Evolutionary conservation across 2,113 vertebrate species (phyloP).

Genomic region (Arizona elegans): DNA sequence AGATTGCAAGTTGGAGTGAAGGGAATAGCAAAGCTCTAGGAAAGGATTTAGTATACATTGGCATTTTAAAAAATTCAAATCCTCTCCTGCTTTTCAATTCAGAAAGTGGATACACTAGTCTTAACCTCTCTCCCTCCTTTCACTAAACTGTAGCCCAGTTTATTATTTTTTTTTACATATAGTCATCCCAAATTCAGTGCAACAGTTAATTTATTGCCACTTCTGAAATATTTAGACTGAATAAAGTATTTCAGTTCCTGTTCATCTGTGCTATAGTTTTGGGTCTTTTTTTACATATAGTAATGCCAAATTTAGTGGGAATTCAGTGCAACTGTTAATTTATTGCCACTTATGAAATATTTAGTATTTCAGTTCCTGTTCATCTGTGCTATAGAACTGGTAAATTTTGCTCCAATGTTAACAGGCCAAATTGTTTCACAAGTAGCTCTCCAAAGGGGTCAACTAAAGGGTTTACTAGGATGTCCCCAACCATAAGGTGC

Average conservation of each 20-base stretch:
- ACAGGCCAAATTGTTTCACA: background rate
- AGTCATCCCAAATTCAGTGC: background rate
- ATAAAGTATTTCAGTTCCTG: background rate
- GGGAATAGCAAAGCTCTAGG: background rate
- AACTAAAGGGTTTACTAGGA: background rate
- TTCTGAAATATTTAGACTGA: background rate
- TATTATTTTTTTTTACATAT: background rate
- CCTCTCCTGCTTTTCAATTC: background rate
- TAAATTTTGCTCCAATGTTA: background rate
- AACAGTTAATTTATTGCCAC: slow-evolving; percentile 15
- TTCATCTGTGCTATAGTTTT: background rate
- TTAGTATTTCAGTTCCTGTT: background rate
- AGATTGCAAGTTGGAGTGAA: background rate
- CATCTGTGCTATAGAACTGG: background rate
- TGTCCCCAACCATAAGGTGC: background rate
- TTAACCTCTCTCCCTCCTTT: background rate
- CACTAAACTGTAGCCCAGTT: background rate
- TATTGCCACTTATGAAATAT: background rate
- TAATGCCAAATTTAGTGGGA: background rate
- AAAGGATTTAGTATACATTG: background rate
- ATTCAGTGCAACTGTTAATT: slow-evolving; percentile 1
- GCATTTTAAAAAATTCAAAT: background rate
- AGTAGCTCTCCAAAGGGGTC: background rate
- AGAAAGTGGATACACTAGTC: background rate
- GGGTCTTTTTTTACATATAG: background rate